Evolutionary conservation across 2,888 invertebrate genomes (phyloP).

Genomic region (Noctua janthina): DNA sequence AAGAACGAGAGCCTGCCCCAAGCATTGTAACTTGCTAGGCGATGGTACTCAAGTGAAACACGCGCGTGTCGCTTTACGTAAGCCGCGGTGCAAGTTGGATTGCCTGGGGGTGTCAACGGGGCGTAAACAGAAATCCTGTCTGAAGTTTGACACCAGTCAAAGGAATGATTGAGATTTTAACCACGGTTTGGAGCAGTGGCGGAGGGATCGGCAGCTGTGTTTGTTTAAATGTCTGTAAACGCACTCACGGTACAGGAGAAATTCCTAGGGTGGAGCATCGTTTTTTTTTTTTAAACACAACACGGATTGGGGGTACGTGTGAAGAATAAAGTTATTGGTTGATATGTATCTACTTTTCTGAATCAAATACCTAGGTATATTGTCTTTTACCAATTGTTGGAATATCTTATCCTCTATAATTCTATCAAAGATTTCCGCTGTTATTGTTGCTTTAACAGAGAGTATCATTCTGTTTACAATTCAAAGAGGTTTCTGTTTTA

Average conservation of each 20-base stretch:
- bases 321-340: not conserved
- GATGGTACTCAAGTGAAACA: not conserved
- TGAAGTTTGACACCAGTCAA: not conserved
- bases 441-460: constrained; percentile 22
- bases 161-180: not conserved
- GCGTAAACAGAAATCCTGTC: not conserved
- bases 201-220: no score
- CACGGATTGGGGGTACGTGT: not conserved
- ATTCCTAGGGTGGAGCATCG: no score
- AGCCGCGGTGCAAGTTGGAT: not conserved
- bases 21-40: not conserved
- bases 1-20: not conserved
- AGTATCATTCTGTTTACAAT: constrained; percentile 47
- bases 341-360: not conserved
- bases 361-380: not conserved
- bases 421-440: not conserved
- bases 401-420: not conserved
- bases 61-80: not conserved
- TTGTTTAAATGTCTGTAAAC: no score
- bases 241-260: no score
- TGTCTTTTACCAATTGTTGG: not conserved
- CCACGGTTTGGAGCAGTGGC: no score
- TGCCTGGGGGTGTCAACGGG: not conserved
- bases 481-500: constrained; percentile 31
- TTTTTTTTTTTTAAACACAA: no score